These are phyloP conservation scores for Anthrax anthrax DNA, from an alignment of 2,888 invertebrate genomes.

Conservation along the genomic window DNA sequence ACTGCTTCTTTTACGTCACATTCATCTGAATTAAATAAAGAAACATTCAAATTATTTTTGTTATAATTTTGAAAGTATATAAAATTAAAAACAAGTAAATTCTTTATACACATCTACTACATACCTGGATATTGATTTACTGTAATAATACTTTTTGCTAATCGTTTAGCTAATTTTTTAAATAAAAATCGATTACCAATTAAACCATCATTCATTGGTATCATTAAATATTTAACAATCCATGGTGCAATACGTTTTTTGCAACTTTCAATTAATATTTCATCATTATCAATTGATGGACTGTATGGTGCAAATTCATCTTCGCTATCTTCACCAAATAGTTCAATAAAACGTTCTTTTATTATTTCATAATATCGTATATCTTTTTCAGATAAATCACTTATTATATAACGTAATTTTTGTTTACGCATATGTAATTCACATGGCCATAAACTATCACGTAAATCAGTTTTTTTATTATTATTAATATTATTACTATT, in stretches of 20 bases:
- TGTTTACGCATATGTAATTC: conserved; percentile 24
- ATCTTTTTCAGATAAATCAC: conserved; percentile 21
- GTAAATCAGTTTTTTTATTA: conserved; percentile 14
- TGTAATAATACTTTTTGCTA: conserved; percentile 22
- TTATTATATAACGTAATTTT: conserved; percentile 18
- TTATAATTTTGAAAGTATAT: no score
- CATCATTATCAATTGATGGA: conserved; percentile 27
- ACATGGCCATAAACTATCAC: conserved; percentile 28
- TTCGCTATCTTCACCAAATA: conserved; percentile 30
- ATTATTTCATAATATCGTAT: conserved; percentile 24
- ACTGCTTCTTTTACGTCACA: conserved; percentile 19
- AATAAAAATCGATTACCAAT: conserved; percentile 28
- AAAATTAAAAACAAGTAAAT: no score
- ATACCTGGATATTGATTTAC: conserved; percentile 23
- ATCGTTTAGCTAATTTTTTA: conserved; percentile 25
- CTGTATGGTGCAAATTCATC: conserved; percentile 26
- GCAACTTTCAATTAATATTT: conserved; percentile 24
- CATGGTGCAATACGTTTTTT: conserved; percentile 28
- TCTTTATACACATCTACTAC: no score
- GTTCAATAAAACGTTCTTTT: conserved; percentile 19
- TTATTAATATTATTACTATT: neutral
- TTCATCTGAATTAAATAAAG: conserved; percentile 17
- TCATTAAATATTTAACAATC: conserved; percentile 28
- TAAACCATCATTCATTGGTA: conserved; percentile 24
- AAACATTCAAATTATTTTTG: no score